A percentile compares a stretch with the other conserved stretches of the same genome.
Evolutionary conservation across 2,797 vertebrate genomes (phyloP).

Genomic region (Leptodactylus fallax): DNA sequence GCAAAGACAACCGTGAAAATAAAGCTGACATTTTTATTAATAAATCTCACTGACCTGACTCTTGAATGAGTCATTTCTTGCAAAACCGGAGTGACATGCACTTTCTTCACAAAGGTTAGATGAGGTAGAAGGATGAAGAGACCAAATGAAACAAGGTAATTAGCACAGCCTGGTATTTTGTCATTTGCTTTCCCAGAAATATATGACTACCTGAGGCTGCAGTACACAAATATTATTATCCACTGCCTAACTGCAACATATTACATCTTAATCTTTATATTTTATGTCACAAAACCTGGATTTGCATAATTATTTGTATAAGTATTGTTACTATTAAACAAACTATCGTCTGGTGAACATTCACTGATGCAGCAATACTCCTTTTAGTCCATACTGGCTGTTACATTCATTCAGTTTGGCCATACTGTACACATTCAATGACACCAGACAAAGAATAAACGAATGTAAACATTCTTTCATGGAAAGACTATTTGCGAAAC

Average conservation of each 20-base stretch:
- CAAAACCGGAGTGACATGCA: background rate
- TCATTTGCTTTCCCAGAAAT: background rate
- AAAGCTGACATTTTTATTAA: constrained; percentile 14
- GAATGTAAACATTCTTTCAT: too few relatives aligned
- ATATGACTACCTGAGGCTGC: background rate
- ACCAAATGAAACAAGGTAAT: background rate
- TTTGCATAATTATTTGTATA: background rate
- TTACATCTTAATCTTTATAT: background rate
- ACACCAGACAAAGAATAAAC: too few relatives aligned
- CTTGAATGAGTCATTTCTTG: constrained; percentile 24
- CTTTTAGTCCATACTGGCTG: too few relatives aligned
- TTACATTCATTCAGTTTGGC: too few relatives aligned
- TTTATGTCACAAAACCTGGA: background rate
- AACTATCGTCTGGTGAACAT: too few relatives aligned
- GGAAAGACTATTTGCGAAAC: too few relatives aligned
- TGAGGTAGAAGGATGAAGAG: background rate
- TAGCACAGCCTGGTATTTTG: background rate
- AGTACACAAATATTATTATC: background rate
- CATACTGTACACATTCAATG: too few relatives aligned
- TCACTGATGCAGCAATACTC: too few relatives aligned
- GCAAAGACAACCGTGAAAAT: background rate
- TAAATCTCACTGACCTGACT: constrained; percentile 1
- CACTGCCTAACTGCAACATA: background rate
- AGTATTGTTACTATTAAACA: background rate
- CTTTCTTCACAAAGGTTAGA: background rate